These are phyloP conservation scores for Polyommatus icarus DNA, from an alignment of 2,888 invertebrate genomes.

Conservation along the genomic window DNA sequence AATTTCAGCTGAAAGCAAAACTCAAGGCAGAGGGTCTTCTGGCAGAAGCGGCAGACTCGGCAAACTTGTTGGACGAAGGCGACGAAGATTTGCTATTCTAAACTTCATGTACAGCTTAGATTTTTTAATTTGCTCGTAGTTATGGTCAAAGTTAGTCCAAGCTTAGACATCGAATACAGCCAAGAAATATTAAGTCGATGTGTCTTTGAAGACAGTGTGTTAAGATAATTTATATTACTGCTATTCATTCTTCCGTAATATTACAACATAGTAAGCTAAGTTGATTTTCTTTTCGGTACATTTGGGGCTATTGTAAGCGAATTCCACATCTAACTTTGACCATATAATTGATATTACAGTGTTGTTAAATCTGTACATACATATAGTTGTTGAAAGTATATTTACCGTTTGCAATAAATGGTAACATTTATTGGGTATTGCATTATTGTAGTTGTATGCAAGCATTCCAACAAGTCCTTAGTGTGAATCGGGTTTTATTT, in stretches of 20 bases:
- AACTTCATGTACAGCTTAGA: slow-evolving; percentile 43
- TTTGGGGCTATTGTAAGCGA: not conserved
- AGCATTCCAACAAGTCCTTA: slow-evolving; percentile 68
- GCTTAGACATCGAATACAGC: not conserved
- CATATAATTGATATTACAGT: slow-evolving; percentile 68
- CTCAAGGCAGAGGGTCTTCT: slow-evolving; percentile 48
- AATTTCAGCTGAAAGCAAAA: slow-evolving; percentile 57
- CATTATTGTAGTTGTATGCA: slow-evolving; percentile 54
- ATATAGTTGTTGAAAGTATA: slow-evolving; percentile 51
- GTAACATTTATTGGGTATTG: slow-evolving; percentile 40
- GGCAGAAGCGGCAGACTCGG: slow-evolving; percentile 65
- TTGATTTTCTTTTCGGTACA: not conserved
- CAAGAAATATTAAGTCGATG: not conserved
- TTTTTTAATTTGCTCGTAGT: slow-evolving; percentile 38
- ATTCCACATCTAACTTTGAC: slow-evolving; percentile 47
- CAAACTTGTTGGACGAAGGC: slow-evolving; percentile 91
- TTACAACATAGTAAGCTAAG: not conserved
- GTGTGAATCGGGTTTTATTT: slow-evolving; percentile 32
- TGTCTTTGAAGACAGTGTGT: not conserved
- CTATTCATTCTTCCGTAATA: not conserved
- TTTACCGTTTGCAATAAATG: slow-evolving; percentile 42
- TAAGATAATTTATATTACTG: not conserved
- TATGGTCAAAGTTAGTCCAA: slow-evolving; percentile 43
- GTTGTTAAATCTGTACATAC: slow-evolving; percentile 68
- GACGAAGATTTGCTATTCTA: slow-evolving; percentile 96